Conservation (phyloP, 2,797 vertebrate genomes). For the Melopsittacus undulatus region DNA sequence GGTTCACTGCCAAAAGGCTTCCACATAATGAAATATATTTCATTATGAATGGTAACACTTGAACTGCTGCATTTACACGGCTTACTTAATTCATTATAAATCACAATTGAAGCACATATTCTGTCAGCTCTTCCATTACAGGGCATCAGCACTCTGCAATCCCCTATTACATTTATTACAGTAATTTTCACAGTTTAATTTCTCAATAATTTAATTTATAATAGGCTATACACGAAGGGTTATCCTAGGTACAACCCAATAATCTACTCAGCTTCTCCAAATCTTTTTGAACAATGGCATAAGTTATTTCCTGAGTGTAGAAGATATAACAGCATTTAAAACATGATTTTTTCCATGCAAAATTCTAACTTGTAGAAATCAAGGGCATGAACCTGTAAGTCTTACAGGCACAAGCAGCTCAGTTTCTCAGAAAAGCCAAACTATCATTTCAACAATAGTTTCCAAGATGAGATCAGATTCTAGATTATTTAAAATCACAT, state of each 20-base stretch:
- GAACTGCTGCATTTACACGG: not conserved
- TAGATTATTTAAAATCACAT: not conserved
- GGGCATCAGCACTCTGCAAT: not conserved
- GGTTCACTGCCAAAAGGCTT: not conserved
- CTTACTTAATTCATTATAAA: not conserved
- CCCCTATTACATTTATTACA: not conserved
- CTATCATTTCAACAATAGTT: not conserved
- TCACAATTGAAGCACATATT: not conserved
- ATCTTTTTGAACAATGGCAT: not conserved
- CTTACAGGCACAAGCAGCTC: not conserved
- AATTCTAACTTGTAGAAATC: not conserved
- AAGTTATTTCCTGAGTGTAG: not conserved
- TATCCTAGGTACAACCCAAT: not conserved
- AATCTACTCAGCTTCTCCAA: not conserved
- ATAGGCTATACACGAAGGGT: not conserved
- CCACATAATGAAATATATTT: not conserved
- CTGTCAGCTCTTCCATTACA: slow-evolving; percentile 22
- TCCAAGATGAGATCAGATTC: not conserved
- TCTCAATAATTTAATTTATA: slow-evolving; percentile 9
- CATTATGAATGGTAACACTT: not conserved
- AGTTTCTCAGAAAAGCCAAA: not conserved
- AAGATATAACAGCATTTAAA: not conserved
- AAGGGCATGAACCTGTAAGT: not conserved
- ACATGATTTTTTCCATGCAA: not conserved
- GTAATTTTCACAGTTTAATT: slow-evolving; percentile 19